A percentile compares a stretch with the other conserved stretches of the same genome.
These are phyloP conservation scores for Mormyrops boulengeri DNA, from an alignment of 2,797 vertebrate species.

Conservation along the genomic window DNA sequence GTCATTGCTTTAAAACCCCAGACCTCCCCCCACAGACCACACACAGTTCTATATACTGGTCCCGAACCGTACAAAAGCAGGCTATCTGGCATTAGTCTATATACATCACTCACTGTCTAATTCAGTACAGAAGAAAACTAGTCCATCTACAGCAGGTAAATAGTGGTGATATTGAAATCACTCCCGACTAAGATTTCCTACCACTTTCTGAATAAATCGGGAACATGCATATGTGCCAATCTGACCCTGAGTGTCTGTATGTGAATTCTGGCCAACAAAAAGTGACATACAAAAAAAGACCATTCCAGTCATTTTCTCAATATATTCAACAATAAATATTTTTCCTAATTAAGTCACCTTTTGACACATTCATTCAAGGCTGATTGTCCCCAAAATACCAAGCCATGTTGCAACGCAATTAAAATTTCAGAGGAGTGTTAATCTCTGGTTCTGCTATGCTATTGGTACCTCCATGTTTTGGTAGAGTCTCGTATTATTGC, in stretches of 20 bases:
- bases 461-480: constrained; percentile 58
- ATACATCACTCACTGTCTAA: not conserved
- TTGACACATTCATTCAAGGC: constrained; percentile 41
- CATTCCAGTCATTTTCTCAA: constrained; percentile 10
- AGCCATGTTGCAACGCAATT: constrained; percentile 64
- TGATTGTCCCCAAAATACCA: constrained; percentile 66
- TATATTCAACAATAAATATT: constrained; percentile 11
- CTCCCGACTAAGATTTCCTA: not conserved
- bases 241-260: constrained; percentile 13
- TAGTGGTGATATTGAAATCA: not conserved
- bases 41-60: constrained; percentile 1
- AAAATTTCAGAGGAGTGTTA: constrained; percentile 63
- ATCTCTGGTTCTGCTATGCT: constrained; percentile 70
- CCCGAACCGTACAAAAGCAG: not conserved
- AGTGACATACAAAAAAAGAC: constrained; percentile 28
- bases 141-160: not conserved
- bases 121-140: constrained; percentile 2
- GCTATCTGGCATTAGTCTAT: not conserved
- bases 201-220: not conserved
- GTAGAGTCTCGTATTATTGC: constrained; percentile 21
- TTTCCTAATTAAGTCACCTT: constrained; percentile 5
- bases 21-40: not conserved
- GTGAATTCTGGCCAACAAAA: constrained; percentile 25
- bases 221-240: constrained; percentile 7
- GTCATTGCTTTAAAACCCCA: not conserved